These are phyloP conservation scores for Drosophila subquinaria DNA, from an alignment of 2,888 invertebrate species.

Conservation along the genomic window DNA sequence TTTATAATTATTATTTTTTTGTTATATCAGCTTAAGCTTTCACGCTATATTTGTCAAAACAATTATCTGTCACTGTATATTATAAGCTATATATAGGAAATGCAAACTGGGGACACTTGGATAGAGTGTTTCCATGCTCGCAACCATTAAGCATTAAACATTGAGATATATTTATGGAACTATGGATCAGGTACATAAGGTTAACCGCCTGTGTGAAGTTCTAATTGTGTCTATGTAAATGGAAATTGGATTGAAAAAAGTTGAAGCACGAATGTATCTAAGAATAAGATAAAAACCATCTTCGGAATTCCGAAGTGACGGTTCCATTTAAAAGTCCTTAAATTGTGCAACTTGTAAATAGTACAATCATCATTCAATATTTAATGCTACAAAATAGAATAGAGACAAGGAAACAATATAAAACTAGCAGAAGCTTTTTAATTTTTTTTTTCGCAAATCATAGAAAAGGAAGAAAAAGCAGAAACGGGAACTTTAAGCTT, in stretches of 20 bases:
- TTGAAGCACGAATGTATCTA: slow-evolving; percentile 36
- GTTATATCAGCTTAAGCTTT: no score
- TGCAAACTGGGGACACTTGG: slow-evolving; percentile 35
- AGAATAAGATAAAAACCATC: slow-evolving; percentile 22
- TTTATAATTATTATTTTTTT: no score
- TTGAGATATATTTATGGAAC: slow-evolving; percentile 19
- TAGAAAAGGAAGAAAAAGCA: neutral
- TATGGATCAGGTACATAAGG: slow-evolving; percentile 35
- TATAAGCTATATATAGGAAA: slow-evolving; percentile 28
- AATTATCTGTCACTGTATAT: neutral
- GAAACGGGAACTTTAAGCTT: neutral
- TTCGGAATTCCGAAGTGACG: slow-evolving; percentile 45
- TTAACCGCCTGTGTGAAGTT: slow-evolving; percentile 58
- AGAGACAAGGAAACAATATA: slow-evolving; percentile 9
- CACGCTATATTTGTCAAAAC: neutral
- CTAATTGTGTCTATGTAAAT: slow-evolving; percentile 43
- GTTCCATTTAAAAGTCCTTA: slow-evolving; percentile 17
- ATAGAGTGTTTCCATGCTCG: slow-evolving; percentile 43
- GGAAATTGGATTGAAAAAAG: slow-evolving; percentile 26
- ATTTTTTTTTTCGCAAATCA: slow-evolving; percentile 29
- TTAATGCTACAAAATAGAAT: slow-evolving; percentile 25
- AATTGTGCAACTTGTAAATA: neutral
- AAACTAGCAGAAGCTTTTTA: slow-evolving; percentile 40
- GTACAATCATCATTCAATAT: neutral
- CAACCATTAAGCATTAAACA: slow-evolving; percentile 35